Evolutionary conservation across 2,888 invertebrate species (phyloP).

Genomic region (Gortyna flavago): DNA sequence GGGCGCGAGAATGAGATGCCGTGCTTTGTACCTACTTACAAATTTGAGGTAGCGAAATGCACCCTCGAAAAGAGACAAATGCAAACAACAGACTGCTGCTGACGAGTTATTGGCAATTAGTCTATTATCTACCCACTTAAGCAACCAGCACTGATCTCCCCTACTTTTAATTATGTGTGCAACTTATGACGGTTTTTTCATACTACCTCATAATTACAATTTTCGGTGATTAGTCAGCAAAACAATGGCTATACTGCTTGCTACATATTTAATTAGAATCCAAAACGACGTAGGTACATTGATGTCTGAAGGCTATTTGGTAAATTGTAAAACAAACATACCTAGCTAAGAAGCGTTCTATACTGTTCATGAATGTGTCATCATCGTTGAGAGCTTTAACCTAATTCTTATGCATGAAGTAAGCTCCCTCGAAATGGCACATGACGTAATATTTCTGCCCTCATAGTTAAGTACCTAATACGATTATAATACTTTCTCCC

Average conservation of each 20-base stretch:
- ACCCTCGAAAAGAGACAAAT: background rate
- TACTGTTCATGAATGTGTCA: background rate
- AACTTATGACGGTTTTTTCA: too few relatives aligned
- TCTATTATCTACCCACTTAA: background rate
- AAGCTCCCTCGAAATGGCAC: slow-evolving; percentile 25
- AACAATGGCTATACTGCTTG: slow-evolving; percentile 8
- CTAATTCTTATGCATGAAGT: slow-evolving; percentile 41
- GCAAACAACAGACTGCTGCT: background rate
- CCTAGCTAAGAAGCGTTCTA: background rate
- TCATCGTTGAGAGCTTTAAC: slow-evolving; percentile 25
- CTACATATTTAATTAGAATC: slow-evolving; percentile 26
- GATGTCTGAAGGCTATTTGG: slow-evolving; percentile 32
- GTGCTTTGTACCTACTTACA: background rate
- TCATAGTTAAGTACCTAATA: slow-evolving; percentile 33
- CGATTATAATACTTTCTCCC: slow-evolving; percentile 44
- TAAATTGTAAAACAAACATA: slow-evolving; percentile 27
- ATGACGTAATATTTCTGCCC: slow-evolving; percentile 55
- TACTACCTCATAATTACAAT: background rate
- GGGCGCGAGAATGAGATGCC: background rate
- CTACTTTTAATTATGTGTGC: background rate
- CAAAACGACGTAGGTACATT: background rate
- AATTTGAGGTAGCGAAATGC: background rate
- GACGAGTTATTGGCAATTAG: background rate
- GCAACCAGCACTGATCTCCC: background rate
- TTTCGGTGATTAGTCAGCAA: background rate